A percentile compares a stretch with the other conserved stretches of the same genome.
phyloP scores from a whole-genome alignment of 2,113 vertebrate species.

The Corythoichthys intestinalis region DNA sequence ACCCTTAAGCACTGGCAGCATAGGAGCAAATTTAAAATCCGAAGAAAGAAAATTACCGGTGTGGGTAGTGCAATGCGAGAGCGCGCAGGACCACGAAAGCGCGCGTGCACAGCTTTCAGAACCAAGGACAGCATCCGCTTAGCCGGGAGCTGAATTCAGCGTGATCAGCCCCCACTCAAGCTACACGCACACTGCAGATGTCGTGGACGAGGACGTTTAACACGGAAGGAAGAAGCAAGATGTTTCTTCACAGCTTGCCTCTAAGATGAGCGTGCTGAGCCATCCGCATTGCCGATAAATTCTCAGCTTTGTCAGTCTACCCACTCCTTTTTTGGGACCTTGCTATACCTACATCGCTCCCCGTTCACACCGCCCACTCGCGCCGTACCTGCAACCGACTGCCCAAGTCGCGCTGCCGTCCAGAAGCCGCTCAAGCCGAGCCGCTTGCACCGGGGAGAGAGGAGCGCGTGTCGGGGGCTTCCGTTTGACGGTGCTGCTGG shows the following conservation, averaged over 20 bases:
- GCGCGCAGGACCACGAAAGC: conserved; percentile 59
- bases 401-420: conserved; percentile 49
- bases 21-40: neutral
- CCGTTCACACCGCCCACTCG: conserved; percentile 39
- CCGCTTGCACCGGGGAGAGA: conserved; percentile 45
- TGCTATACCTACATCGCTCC: conserved; percentile 6
- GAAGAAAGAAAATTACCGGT: neutral
- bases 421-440: conserved; percentile 50
- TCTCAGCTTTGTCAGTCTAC: conserved; percentile 6
- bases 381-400: conserved; percentile 28
- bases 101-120: conserved; percentile 74
- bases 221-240: conserved; percentile 17
- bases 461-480: conserved; percentile 49
- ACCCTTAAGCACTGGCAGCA: no score
- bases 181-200: neutral
- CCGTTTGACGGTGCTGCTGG: conserved; percentile 34
- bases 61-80: conserved; percentile 34
- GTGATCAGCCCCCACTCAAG: conserved; percentile 21
- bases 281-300: conserved; percentile 66
- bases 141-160: conserved; percentile 34
- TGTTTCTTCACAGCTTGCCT: conserved; percentile 17
- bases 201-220: neutral
- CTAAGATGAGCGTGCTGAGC: conserved; percentile 53
- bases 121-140: conserved; percentile 74
- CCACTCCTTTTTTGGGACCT: conserved; percentile 1